phyloP scores from a whole-genome alignment of 2,797 vertebrate genomes.

The Schizothorax lantsangensis region DNA sequence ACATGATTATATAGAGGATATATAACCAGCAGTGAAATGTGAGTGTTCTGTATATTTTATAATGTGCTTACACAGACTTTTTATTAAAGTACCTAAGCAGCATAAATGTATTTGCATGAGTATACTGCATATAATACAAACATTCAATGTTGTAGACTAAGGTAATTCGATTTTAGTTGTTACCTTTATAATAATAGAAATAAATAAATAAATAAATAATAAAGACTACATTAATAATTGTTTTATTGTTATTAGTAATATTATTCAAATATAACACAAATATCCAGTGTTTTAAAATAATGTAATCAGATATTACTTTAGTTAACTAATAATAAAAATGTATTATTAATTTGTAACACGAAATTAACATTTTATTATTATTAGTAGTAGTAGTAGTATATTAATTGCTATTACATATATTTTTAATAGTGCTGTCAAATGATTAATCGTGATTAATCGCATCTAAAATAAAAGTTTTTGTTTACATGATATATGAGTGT shows the following conservation, averaged over 20 bases:
- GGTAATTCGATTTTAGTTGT: neutral
- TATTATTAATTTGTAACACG: neutral
- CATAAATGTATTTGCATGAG: neutral
- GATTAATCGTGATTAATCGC: too few species aligned
- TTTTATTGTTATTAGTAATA: neutral
- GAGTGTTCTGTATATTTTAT: neutral
- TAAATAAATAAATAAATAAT: neutral
- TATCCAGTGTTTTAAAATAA: neutral
- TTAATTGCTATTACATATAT: neutral
- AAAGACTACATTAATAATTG: neutral
- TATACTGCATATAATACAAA: neutral
- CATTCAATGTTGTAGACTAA: neutral
- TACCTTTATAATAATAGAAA: neutral
- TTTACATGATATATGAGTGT: too few species aligned
- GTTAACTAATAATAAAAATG: neutral
- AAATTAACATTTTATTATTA: neutral
- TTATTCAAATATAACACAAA: neutral
- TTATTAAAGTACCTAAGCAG: neutral
- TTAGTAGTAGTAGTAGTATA: neutral
- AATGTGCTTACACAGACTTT: neutral
- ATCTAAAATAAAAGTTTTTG: too few species aligned
- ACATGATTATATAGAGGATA: too few species aligned
- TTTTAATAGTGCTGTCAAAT: too few species aligned
- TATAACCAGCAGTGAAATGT: too few species aligned
- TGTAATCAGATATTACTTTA: neutral